phyloP scores from a whole-genome alignment of 2,113 vertebrate species.

The Leptosomus discolor region DNA sequence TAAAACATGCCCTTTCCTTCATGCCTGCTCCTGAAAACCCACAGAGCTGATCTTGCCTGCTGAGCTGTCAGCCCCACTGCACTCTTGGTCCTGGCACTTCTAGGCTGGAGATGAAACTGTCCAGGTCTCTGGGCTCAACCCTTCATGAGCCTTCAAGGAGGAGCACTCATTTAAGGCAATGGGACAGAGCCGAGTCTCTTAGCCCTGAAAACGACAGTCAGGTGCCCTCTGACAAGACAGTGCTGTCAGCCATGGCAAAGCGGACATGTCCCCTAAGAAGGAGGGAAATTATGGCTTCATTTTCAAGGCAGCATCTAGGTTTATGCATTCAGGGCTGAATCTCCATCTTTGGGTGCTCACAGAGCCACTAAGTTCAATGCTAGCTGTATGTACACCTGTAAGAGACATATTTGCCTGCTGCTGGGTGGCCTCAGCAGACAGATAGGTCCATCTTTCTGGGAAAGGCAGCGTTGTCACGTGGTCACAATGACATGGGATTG shows the following conservation, averaged over 20 bases:
- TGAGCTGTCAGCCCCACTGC: background rate
- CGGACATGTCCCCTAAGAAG: background rate
- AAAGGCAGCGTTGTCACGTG: background rate
- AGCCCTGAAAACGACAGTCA: background rate
- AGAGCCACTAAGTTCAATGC: rapidly evolving
- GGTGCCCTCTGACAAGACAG: background rate
- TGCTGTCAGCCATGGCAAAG: background rate
- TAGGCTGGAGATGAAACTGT: background rate
- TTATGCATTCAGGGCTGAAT: background rate
- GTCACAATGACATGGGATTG: background rate
- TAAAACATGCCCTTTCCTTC: background rate
- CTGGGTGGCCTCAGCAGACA: background rate
- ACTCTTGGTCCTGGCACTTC: background rate
- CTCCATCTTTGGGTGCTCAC: background rate
- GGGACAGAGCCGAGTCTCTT: background rate
- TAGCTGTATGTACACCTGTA: background rate
- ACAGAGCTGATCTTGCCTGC: background rate
- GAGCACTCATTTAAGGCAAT: background rate
- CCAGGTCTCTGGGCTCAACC: background rate
- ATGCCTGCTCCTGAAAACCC: background rate
- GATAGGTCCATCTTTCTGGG: background rate
- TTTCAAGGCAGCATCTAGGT: background rate
- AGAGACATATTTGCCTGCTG: background rate
- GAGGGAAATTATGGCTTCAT: background rate
- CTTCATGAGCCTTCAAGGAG: background rate